Evolutionary conservation across 2,797 vertebrate species (phyloP), one percentile per base, ranked within the genome.

Genomic region (Mastacembelus armatus): DNA sequence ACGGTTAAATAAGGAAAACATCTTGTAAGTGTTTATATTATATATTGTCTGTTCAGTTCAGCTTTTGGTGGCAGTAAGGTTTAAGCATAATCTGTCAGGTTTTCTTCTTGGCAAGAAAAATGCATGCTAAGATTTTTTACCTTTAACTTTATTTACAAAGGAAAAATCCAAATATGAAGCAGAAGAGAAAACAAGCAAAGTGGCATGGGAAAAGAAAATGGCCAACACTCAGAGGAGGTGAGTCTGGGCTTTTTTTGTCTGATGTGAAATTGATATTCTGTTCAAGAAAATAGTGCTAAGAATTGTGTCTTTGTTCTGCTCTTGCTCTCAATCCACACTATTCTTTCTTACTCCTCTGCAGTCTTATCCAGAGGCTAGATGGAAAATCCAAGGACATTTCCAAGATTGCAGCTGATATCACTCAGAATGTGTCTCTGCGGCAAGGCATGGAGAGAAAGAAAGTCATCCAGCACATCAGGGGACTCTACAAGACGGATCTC

Each of bases 371-470:
- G 89, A 95, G 98, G 63, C 90, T 99, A 27, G 96, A 99, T 50
- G 92, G 94, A 69, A 99, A 97, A 86, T 96, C 96, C 55, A 99
- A 98, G 90, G 96, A 98, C 83, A 97, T 99, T 88, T 99, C 98
- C 43, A 99, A 98, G 94, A 96, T 96, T 63, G 97, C 98, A 26
- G 96, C 96, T 33, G 98, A 99, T 79, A 95, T 99, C 88, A 99
- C 98, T n/a, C 98, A 99, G 91, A 96, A 94, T 72, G 96, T 99
- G 69, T 99, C 96, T 35, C 93, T 99, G 47, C 93, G 94, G 29
- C 98, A 99, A 90, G 98, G 98, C 81, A 96, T 96, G 90, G 97
- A 99, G 92, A 94, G 97, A 66, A 99, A 99, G 88, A 98, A 96
- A 86, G 96, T 99, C 77, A 99, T 99, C 81, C 96, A 97, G 91